Evolutionary conservation across 2,113 vertebrate species (phyloP).

Genomic region (Lampris incognitus): DNA sequence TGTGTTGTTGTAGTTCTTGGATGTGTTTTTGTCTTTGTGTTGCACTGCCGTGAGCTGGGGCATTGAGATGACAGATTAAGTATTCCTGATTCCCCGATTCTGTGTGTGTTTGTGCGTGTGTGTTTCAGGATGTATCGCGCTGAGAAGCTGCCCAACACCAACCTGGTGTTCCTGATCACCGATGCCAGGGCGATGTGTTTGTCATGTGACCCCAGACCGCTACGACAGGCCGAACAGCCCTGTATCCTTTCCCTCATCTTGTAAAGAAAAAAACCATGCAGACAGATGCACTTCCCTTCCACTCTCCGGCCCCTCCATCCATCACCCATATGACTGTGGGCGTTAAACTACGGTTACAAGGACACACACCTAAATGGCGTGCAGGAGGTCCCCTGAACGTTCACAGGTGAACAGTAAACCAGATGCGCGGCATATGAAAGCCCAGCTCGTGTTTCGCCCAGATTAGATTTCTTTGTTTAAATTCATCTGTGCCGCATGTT

Average conservation of each 20-base stretch:
- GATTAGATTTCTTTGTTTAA: constrained; percentile 56
- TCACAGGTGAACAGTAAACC: constrained; percentile 68
- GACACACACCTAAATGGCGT: constrained; percentile 58
- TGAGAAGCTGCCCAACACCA: constrained; percentile 96
- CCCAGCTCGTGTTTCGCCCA: constrained; percentile 55
- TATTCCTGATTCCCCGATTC: background rate
- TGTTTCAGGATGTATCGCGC: constrained; percentile 89
- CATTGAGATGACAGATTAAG: too few relatives aligned
- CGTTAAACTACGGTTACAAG: constrained; percentile 59
- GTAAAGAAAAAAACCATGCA: constrained; percentile 40
- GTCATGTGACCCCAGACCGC: constrained; percentile 90
- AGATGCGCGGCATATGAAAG: constrained; percentile 67
- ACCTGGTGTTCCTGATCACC: constrained; percentile 95
- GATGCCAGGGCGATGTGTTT: constrained; percentile 93
- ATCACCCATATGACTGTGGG: constrained; percentile 53
- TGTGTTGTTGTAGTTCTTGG: too few relatives aligned
- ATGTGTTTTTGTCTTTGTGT: too few relatives aligned
- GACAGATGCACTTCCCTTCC: constrained; percentile 42
- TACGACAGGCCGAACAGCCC: constrained; percentile 95
- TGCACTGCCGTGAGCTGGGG: too few relatives aligned
- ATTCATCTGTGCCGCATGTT: constrained; percentile 38
- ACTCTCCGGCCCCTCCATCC: constrained; percentile 51
- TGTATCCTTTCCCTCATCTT: constrained; percentile 90
- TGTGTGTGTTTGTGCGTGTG: constrained; percentile 66
- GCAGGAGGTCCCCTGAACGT: constrained; percentile 58